These are phyloP conservation scores for Marcusenius ussheri DNA, from an alignment of 2,113 vertebrate genomes.

Conservation along the genomic window DNA sequence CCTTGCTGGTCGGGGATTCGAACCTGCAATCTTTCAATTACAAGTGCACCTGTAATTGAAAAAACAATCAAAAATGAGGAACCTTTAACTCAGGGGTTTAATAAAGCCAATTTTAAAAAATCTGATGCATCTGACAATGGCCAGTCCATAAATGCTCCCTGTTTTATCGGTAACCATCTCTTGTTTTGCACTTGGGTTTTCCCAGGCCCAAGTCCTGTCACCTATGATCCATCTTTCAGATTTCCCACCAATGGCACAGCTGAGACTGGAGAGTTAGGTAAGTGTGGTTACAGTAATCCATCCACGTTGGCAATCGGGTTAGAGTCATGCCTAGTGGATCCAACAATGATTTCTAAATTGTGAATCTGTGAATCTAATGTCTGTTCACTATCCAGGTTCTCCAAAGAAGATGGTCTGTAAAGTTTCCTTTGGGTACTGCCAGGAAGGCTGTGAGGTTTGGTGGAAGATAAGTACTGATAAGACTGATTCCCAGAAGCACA, in stretches of 20 bases:
- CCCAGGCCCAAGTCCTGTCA: background rate
- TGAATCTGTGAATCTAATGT: background rate
- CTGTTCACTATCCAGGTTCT: conserved; percentile 26
- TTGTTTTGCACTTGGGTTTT: background rate
- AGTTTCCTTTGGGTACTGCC: conserved; percentile 40
- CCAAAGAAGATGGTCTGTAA: conserved; percentile 40
- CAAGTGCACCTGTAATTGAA: no score
- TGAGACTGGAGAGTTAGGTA: background rate
- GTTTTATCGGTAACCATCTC: background rate
- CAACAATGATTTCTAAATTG: background rate
- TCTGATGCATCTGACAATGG: background rate
- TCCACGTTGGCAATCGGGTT: background rate
- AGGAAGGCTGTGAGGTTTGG: rapidly evolving
- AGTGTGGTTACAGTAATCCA: background rate
- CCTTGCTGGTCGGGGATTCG: no score
- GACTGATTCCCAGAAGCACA: rapidly evolving
- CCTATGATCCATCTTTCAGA: background rate
- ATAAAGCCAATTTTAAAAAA: background rate
- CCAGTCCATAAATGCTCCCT: background rate
- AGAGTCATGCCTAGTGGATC: background rate
- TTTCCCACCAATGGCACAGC: background rate
- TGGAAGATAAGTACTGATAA: conserved; percentile 32
- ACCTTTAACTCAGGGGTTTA: background rate
- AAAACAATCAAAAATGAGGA: no score
- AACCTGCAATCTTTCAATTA: no score